phyloP scores from a whole-genome alignment of 1,140 invertebrate species.

The Lordiphosa collinella region DNA sequence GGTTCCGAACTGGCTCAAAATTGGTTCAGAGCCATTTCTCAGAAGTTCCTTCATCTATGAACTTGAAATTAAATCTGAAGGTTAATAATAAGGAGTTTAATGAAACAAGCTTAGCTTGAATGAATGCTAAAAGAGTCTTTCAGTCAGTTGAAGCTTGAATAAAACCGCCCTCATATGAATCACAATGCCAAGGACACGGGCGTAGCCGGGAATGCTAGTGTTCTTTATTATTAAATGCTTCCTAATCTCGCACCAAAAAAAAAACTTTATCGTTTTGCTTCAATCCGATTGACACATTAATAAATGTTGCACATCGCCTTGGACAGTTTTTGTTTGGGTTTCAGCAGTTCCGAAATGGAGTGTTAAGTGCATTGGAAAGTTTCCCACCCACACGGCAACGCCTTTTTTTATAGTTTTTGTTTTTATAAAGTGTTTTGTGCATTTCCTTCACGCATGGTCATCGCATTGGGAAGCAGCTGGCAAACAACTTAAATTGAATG shows the following conservation, averaged over 20 bases:
- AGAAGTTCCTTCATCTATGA: too few species aligned
- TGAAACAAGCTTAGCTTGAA: too few species aligned
- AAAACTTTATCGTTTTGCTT: conserved; percentile 21
- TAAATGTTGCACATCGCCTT: conserved; percentile 64
- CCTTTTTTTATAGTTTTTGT: conserved; percentile 26
- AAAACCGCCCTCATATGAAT: too few species aligned
- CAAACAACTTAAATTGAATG: conserved; percentile 71
- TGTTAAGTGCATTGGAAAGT: conserved; percentile 75
- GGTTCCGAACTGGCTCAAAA: too few species aligned
- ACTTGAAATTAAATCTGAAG: too few species aligned
- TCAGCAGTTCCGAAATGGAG: conserved; percentile 38
- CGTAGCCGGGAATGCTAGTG: too few species aligned
- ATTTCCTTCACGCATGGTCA: conserved; percentile 67
- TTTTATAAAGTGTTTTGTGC: conserved; percentile 44
- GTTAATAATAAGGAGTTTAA: too few species aligned
- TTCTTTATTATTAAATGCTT: not conserved
- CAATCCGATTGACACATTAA: conserved; percentile 75
- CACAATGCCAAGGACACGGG: too few species aligned
- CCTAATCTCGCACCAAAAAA: not conserved
- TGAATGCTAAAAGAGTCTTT: too few species aligned
- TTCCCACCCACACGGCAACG: conserved; percentile 22
- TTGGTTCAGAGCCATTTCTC: too few species aligned
- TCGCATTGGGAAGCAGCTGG: conserved; percentile 22
- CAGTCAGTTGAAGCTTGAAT: too few species aligned
- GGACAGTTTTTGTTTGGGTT: conserved; percentile 54